phyloP scores from a whole-genome alignment of 2,888 invertebrate species.

The Drosophila sordidula region DNA sequence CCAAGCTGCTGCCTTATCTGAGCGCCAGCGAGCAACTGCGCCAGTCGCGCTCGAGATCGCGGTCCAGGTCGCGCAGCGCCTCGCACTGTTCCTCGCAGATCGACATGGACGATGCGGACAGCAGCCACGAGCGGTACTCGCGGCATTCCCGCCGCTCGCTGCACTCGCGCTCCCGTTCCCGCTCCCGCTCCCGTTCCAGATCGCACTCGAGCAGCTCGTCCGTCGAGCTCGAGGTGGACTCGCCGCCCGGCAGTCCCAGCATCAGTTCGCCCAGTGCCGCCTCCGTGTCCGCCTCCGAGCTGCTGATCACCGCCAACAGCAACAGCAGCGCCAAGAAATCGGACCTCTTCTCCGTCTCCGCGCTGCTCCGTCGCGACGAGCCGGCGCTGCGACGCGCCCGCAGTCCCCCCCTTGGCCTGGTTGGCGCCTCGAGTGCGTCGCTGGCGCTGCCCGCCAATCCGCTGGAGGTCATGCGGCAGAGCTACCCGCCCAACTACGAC shows the following conservation, averaged over 20 bases:
- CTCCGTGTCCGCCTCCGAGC: constrained; percentile 75
- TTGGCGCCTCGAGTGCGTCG: constrained; percentile 37
- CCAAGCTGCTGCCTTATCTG: constrained; percentile 87
- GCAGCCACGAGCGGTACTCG: constrained; percentile 62
- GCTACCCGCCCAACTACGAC: constrained; percentile 84
- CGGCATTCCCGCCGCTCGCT: constrained; percentile 69
- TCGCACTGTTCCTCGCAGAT: constrained; percentile 78
- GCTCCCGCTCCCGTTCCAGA: constrained; percentile 72
- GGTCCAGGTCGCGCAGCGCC: constrained; percentile 80
- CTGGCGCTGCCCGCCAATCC: constrained; percentile 64
- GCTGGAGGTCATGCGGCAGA: constrained; percentile 86
- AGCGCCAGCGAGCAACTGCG: constrained; percentile 81
- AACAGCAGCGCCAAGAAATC: constrained; percentile 88
- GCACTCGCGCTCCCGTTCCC: constrained; percentile 72
- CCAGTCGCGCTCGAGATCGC: constrained; percentile 76
- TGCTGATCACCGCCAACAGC: constrained; percentile 83
- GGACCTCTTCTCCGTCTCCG: constrained; percentile 93
- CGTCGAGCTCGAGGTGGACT: constrained; percentile 91
- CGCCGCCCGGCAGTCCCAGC: constrained; percentile 86
- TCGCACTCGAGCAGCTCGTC: constrained; percentile 86
- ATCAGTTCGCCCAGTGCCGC: constrained; percentile 79
- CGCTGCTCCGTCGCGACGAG: constrained; percentile 92
- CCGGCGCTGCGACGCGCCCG: constrained; percentile 79
- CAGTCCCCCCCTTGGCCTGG: constrained; percentile 60
- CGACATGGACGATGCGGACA: constrained; percentile 80